These are phyloP conservation scores for Pteruthius melanotis DNA, from an alignment of 2,113 vertebrate species.

Conservation along the genomic window DNA sequence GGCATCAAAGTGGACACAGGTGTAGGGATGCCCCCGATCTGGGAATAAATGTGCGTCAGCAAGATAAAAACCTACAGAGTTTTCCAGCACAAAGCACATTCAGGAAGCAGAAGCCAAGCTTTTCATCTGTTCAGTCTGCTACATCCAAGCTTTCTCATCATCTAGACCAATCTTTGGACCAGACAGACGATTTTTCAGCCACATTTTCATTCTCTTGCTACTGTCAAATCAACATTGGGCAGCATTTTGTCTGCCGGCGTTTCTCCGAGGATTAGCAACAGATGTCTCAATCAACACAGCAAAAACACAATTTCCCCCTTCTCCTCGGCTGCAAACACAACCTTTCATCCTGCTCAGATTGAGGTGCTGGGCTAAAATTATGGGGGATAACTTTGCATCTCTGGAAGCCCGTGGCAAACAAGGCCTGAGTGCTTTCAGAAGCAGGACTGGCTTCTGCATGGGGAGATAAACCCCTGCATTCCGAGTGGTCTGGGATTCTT, in stretches of 20 bases:
- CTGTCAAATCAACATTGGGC: slow-evolving; percentile 50
- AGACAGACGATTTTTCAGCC: slow-evolving; percentile 36
- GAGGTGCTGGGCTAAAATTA: neutral
- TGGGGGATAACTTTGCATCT: neutral
- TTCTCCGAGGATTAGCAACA: slow-evolving; percentile 29
- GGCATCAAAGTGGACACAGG: neutral
- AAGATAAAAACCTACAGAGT: neutral
- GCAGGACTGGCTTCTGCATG: neutral
- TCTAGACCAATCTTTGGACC: slow-evolving; percentile 36
- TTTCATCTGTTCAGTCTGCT: slow-evolving; percentile 54
- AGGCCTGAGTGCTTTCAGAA: neutral
- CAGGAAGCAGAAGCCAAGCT: slow-evolving; percentile 31
- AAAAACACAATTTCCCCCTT: neutral
- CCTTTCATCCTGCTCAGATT: neutral
- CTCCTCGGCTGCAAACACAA: neutral
- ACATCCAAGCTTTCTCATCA: neutral
- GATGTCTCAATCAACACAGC: slow-evolving; percentile 30
- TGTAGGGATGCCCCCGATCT: neutral
- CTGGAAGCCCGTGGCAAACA: neutral
- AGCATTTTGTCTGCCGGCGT: slow-evolving; percentile 1
- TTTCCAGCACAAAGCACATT: neutral
- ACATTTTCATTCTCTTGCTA: slow-evolving; percentile 26
- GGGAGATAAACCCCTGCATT: neutral
- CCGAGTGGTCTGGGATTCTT: neutral
- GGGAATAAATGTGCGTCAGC: neutral